phyloP scores from a whole-genome alignment of 2,113 vertebrate genomes.

The Semnornis frantzii region DNA sequence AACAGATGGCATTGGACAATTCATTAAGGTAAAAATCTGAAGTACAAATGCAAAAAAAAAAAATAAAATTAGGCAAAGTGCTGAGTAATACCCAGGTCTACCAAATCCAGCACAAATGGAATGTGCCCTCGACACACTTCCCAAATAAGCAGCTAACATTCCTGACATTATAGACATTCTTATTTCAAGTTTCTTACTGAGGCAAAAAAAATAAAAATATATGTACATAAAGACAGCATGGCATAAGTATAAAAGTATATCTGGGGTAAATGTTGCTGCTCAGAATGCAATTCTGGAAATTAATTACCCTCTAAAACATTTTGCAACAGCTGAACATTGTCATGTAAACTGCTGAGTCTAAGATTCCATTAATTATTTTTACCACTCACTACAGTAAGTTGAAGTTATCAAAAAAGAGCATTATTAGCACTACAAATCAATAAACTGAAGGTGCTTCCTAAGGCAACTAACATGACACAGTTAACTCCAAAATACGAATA shows the following conservation, averaged over 20 bases:
- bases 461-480: neutral
- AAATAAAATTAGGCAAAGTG: neutral
- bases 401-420: neutral
- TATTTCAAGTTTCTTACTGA: neutral
- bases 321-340: neutral
- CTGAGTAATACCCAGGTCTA: neutral
- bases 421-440: neutral
- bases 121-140: neutral
- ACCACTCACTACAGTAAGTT: neutral
- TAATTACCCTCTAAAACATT: neutral
- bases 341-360: neutral
- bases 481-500: neutral
- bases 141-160: neutral
- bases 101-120: neutral
- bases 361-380: neutral
- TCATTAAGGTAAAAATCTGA: conserved; percentile 64
- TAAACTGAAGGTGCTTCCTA: neutral
- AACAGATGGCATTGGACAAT: conserved; percentile 63
- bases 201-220: neutral
- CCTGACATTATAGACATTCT: neutral
- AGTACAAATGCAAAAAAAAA: neutral
- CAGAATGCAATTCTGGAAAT: neutral
- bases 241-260: neutral
- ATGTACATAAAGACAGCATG: neutral
- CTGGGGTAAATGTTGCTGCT: neutral